These are phyloP conservation scores for Argentina silus DNA, from an alignment of 2,797 vertebrate species.

Conservation along the genomic window DNA sequence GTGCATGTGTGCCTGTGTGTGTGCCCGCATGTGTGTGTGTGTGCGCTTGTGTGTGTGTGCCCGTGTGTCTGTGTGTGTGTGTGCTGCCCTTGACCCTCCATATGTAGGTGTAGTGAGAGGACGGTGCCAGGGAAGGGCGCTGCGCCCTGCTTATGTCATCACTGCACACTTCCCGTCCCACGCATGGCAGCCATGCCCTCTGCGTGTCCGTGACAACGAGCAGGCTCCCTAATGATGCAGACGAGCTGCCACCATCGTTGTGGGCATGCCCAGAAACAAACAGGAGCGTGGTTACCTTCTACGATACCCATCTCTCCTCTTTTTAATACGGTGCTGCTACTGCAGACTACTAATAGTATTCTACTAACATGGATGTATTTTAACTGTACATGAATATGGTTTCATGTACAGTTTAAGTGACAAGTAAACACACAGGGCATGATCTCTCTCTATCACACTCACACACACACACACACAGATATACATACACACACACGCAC, in stretches of 20 bases:
- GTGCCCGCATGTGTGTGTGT: background rate
- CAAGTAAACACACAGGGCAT: too few species aligned
- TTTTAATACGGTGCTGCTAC: too few species aligned
- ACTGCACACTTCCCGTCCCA: slow-evolving; percentile 61
- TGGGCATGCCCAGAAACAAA: slow-evolving; percentile 25
- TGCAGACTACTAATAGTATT: too few species aligned
- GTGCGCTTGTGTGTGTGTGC: slow-evolving; percentile 2
- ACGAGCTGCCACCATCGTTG: slow-evolving; percentile 41
- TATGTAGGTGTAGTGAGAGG: slow-evolving; percentile 60
- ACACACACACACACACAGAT: slow-evolving; percentile 4
- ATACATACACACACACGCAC: slow-evolving; percentile 20
- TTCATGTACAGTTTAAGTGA: too few species aligned
- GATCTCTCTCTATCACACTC: too few species aligned
- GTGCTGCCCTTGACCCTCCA: slow-evolving; percentile 60
- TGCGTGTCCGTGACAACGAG: slow-evolving; percentile 56
- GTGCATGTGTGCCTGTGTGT: slow-evolving; percentile 1
- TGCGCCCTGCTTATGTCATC: slow-evolving; percentile 71
- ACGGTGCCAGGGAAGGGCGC: slow-evolving; percentile 44
- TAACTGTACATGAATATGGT: too few species aligned
- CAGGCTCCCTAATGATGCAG: slow-evolving; percentile 53
- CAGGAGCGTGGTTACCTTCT: background rate
- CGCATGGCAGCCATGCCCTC: slow-evolving; percentile 58
- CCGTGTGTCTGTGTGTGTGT: slow-evolving; percentile 5
- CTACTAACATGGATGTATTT: too few species aligned
- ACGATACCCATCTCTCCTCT: too few species aligned